A percentile compares a stretch with the other conserved stretches of the same genome.
phyloP scores from a whole-genome alignment of 53 echinoderm and acorn worm genomes.

The Holothuria leucospilota region DNA sequence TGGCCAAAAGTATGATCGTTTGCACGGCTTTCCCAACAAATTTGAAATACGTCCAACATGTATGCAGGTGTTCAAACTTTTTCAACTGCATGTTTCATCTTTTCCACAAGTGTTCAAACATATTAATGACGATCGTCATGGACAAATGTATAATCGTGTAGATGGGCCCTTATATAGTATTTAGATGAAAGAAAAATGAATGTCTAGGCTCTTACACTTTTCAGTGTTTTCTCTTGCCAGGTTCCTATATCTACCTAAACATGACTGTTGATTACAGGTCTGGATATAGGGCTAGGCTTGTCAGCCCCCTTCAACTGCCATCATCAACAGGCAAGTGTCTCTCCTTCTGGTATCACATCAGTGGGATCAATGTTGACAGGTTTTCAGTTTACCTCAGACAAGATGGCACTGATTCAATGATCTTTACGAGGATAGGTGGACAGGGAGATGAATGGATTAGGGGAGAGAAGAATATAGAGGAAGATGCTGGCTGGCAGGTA shows the following conservation, averaged over 20 bases:
- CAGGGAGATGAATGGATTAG: constrained; percentile 75
- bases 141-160: no score
- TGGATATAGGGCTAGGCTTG: constrained; percentile 62
- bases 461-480: background rate
- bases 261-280: constrained; percentile 36
- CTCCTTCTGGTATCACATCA: constrained; percentile 81
- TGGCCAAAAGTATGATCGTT: no score
- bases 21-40: no score
- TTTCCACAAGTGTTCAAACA: no score
- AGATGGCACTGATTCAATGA: background rate
- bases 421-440: constrained; percentile 64
- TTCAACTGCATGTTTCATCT: no score
- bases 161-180: no score
- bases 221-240: background rate
- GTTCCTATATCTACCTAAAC: constrained; percentile 64
- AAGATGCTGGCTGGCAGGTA: constrained; percentile 5
- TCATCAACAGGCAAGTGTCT: constrained; percentile 52
- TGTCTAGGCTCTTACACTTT: background rate
- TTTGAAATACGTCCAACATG: no score
- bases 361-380: constrained; percentile 67
- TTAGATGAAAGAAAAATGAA: no score
- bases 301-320: constrained; percentile 53
- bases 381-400: constrained; percentile 64
- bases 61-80: no score
- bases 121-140: no score